Base-by-base conservation (phyloP, 2,888 invertebrate species). In the Clitarchus hookeri region DNA sequence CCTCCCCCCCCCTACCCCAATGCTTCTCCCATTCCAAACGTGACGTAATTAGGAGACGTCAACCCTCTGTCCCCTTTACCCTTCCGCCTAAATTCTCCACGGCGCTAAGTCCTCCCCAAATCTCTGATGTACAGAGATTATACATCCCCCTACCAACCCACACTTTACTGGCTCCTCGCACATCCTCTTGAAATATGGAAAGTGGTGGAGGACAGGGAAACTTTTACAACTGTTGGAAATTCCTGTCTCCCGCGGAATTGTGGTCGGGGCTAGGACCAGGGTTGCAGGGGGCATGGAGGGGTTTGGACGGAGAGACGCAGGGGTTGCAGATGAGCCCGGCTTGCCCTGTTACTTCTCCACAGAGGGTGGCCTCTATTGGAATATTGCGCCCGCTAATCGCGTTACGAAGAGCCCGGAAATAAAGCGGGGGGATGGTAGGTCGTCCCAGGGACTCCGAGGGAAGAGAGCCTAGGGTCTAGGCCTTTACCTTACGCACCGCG, bases 11-110 rank as follows among this genome's bases (percentile, higher is more conserved):
- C 48, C 23, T 6, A 12, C 23, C 65, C 65, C 13, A 65, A 65
- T 3, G 23, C 65, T 65, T n/a, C 65, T 19, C 65, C 65, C 65
- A 1, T 19, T 16, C 13, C 19, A 1, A 1, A 11, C 65, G 65
- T n/a, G 65, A 65, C 65, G 65, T n/a, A 65, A 65, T 65, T 65
- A 65, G 65, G 65, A n/a, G 65, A 65, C 65, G 65, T 65, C 65
- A 65, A 19, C 65, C 65, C 65, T 65, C 65, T n/a, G 65, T 6
- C 8, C 48, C 36, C 6, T 48, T 48, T 48, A 48, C 48, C 48
- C 48, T 48, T 16, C 48, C 48, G 48, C 48, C 48, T 1, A 48
- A 48, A 48, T 48, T 48, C 48, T 48, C 48, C 48, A 16, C 48
- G 48, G 19, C 65, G n/a, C 65, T n/a, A 65, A 65, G 16, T 11